Conservation (phyloP, 2,113 vertebrate genomes). For the Trichomycterus rosablanca region DNA sequence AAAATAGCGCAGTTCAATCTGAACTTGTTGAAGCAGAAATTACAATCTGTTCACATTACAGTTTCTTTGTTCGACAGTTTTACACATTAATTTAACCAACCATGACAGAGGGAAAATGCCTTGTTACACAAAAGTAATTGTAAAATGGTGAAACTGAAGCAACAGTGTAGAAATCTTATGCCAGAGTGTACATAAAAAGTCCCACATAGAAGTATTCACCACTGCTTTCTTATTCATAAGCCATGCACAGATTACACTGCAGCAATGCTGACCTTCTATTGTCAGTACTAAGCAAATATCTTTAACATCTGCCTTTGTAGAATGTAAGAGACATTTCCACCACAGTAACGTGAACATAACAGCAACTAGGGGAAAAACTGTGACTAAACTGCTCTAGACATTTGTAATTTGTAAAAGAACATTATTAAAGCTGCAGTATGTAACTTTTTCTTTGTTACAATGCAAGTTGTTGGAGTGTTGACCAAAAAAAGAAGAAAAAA, state of each 20-base stretch:
- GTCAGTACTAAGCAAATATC: too few species aligned
- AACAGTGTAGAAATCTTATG: constrained; percentile 35
- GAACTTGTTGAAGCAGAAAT: constrained; percentile 42
- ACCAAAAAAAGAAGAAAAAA: too few species aligned
- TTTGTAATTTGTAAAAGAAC: too few species aligned
- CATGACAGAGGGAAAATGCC: constrained; percentile 17
- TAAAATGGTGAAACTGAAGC: constrained; percentile 28
- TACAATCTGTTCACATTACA: constrained; percentile 23
- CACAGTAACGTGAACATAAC: constrained; percentile 8
- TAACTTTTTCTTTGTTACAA: too few species aligned
- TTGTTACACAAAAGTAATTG: constrained; percentile 25
- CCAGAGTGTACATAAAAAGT: constrained; percentile 38
- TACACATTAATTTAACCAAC: constrained; percentile 21
- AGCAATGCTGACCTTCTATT: constrained; percentile 43
- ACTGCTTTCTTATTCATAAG: constrained; percentile 44
- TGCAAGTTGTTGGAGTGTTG: too few species aligned
- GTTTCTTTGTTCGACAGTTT: constrained; percentile 26
- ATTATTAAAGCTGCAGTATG: too few species aligned
- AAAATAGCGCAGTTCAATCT: constrained; percentile 64
- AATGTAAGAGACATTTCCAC: not conserved
- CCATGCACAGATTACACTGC: constrained; percentile 56
- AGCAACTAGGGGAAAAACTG: too few species aligned
- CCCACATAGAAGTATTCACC: constrained; percentile 26
- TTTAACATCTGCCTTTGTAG: constrained; percentile 5
- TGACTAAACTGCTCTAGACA: too few species aligned